Percentiles rank a stretch among this genome's conserved stretches.
Conservation (phyloP, 2,888 invertebrate species). For the Habrosyne pyritoides region DNA sequence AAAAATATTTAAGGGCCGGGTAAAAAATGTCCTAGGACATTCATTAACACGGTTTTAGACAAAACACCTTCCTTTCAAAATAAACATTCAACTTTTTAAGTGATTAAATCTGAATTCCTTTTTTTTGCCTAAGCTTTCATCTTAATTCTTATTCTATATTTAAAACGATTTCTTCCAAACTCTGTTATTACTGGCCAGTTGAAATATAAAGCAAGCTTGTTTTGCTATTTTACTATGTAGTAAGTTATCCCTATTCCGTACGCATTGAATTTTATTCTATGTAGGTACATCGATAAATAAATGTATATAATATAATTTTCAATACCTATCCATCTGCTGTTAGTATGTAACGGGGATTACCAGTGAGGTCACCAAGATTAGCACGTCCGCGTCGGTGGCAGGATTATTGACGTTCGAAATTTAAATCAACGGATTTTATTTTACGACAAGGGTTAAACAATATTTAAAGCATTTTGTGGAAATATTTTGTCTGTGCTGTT, state of each 20-base stretch:
- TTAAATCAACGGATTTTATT: constrained; percentile 36
- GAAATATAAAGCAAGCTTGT: background rate
- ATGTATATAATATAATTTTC: background rate
- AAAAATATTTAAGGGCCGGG: too few relatives aligned
- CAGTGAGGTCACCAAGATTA: constrained; percentile 21
- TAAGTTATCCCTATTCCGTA: background rate
- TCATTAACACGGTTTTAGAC: too few relatives aligned
- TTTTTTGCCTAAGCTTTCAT: too few relatives aligned
- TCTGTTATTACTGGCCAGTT: too few relatives aligned
- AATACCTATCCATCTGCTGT: background rate
- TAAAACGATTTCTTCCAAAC: too few relatives aligned
- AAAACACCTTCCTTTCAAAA: too few relatives aligned
- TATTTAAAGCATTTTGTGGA: constrained; percentile 15
- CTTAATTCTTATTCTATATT: too few relatives aligned
- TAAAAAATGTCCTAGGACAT: too few relatives aligned
- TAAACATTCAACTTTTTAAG: too few relatives aligned
- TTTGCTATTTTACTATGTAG: background rate
- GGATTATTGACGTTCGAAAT: constrained; percentile 25
- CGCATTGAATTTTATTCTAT: background rate
- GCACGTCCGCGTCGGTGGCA: constrained; percentile 11
- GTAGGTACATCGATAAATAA: background rate
- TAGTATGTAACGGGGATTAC: constrained; percentile 10
- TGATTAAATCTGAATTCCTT: too few relatives aligned
- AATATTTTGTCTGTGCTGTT: constrained; percentile 17
- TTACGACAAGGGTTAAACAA: constrained; percentile 44